Conservation (phyloP, 2,113 vertebrate species). For the Mus spicilegus region DNA sequence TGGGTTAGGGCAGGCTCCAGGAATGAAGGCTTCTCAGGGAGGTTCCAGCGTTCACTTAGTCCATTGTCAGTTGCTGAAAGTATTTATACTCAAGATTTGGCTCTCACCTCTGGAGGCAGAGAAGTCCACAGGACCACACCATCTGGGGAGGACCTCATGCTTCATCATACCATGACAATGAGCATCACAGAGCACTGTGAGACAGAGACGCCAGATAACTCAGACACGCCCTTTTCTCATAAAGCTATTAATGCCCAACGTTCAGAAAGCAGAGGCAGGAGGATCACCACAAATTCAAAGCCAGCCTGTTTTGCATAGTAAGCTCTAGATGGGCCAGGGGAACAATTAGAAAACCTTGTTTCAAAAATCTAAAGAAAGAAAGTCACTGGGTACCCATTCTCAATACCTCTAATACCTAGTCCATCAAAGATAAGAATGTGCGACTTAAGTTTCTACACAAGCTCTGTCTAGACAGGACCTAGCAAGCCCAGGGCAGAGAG, state of each 20-base stretch:
- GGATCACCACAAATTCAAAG: not conserved
- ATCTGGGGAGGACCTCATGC: too few species aligned
- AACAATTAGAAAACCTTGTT: not conserved
- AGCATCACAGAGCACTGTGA: not conserved
- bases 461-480: not conserved
- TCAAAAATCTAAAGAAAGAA: not conserved
- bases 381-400: not conserved
- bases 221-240: not conserved
- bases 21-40: not conserved
- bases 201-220: not conserved
- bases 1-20: not conserved
- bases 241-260: not conserved
- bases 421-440: not conserved
- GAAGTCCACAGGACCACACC: not conserved
- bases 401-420: not conserved
- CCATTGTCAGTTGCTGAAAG: not conserved
- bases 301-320: not conserved
- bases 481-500: too few species aligned
- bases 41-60: not conserved
- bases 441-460: not conserved
- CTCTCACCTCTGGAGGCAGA: not conserved
- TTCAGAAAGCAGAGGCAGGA: not conserved
- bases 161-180: not conserved
- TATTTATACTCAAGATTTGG: not conserved
- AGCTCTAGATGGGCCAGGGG: too few species aligned